These are phyloP conservation scores for Meloidogyne exigua DNA, from an alignment of 1,140 invertebrate genomes.

Conservation along the genomic window DNA sequence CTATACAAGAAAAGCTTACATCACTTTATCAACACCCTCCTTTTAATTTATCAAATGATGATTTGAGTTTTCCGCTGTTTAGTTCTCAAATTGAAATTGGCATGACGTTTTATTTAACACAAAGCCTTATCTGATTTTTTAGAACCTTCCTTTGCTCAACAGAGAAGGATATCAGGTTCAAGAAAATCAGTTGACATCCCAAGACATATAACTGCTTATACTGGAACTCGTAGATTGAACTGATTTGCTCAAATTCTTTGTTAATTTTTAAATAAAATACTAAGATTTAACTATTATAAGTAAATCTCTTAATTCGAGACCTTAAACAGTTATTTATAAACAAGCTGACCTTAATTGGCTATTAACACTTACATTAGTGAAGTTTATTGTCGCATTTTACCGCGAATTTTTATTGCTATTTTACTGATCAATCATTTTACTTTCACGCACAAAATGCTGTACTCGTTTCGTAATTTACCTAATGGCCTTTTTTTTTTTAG, in stretches of 20 bases:
- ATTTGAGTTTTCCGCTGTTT: conserved; percentile 9
- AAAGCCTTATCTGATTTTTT: neutral
- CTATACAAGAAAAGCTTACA: conserved; percentile 42
- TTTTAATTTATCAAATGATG: conserved; percentile 14
- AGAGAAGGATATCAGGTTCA: neutral
- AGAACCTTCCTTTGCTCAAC: neutral
- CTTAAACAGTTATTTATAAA: too few species aligned
- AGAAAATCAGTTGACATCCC: neutral
- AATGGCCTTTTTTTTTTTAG: neutral
- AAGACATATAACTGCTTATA: conserved; percentile 4
- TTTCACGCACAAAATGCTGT: neutral
- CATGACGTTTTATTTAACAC: neutral
- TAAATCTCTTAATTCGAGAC: too few species aligned
- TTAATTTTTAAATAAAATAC: neutral
- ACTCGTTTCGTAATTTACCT: neutral
- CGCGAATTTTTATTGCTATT: neutral
- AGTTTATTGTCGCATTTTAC: neutral
- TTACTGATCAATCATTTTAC: neutral
- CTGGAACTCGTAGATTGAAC: neutral
- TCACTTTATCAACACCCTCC: conserved; percentile 11
- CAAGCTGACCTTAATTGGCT: neutral
- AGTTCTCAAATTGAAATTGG: conserved; percentile 1
- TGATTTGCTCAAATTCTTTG: neutral
- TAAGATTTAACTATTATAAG: too few species aligned
- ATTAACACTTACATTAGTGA: neutral